These are phyloP conservation scores for Clusia tigrina DNA, from an alignment of 2,888 invertebrate species.

Conservation along the genomic window DNA sequence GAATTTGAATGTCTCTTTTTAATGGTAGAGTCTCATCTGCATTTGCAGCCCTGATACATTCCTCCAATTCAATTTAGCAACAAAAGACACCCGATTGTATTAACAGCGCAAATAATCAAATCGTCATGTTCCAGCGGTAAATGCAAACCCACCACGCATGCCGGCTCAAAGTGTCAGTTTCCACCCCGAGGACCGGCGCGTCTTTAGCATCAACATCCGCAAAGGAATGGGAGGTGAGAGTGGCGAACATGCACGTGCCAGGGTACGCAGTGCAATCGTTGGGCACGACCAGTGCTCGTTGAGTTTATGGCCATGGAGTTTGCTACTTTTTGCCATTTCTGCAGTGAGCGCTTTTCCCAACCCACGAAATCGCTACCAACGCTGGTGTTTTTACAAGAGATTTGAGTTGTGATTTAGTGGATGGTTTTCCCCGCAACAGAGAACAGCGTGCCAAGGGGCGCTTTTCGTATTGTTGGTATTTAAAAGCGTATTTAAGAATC, in stretches of 20 bases:
- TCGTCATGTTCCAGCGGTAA: constrained; percentile 22
- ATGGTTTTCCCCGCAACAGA: constrained; percentile 31
- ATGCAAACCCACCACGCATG: constrained; percentile 1
- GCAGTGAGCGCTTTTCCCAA: not conserved
- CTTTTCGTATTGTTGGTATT: constrained; percentile 14
- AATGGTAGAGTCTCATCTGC: too few species aligned
- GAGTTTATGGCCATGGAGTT: not conserved
- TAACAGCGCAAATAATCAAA: constrained; percentile 34
- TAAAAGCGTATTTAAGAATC: constrained; percentile 14
- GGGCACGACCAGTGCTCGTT: too few species aligned
- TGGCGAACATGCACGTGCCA: constrained; percentile 10
- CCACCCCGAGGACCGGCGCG: constrained; percentile 18
- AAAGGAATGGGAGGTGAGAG: not conserved
- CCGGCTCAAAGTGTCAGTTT: constrained; percentile 27
- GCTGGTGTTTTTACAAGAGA: constrained; percentile 53
- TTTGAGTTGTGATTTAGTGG: constrained; percentile 58
- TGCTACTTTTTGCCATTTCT: not conserved
- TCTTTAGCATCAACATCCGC: constrained; percentile 11
- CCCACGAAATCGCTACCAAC: constrained; percentile 6
- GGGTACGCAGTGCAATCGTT: constrained; percentile 9
- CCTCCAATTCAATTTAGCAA: too few species aligned
- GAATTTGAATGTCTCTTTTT: too few species aligned
- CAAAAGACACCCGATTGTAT: too few species aligned
- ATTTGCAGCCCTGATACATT: too few species aligned
- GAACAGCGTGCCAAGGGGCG: constrained; percentile 6